Conservation (phyloP, 2,797 vertebrate species). For the Cynodonichthys magdalenae region DNA sequence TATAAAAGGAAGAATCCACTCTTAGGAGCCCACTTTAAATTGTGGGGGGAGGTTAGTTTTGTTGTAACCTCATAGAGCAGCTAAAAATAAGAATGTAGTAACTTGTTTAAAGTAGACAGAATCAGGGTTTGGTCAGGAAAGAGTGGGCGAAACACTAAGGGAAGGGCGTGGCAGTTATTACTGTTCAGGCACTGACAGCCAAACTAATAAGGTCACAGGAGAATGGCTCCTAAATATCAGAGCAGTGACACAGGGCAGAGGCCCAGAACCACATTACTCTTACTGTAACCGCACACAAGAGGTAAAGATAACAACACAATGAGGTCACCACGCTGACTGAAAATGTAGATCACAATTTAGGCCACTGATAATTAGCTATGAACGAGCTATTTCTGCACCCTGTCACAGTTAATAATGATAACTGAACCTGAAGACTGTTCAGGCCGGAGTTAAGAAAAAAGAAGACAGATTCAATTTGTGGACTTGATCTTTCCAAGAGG, state of each 20-base stretch:
- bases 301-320: slow-evolving; percentile 46
- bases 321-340: slow-evolving; percentile 47
- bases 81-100: slow-evolving; percentile 76
- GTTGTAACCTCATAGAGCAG: slow-evolving; percentile 70
- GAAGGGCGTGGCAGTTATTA: slow-evolving; percentile 62
- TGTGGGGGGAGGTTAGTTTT: slow-evolving; percentile 47
- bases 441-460: neutral
- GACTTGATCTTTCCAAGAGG: too few species aligned
- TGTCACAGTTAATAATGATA: slow-evolving; percentile 23
- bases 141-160: slow-evolving; percentile 56
- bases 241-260: slow-evolving; percentile 1
- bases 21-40: slow-evolving; percentile 21
- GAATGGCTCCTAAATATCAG: slow-evolving; percentile 72
- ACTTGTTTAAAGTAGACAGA: slow-evolving; percentile 71
- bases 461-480: neutral
- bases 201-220: slow-evolving; percentile 72
- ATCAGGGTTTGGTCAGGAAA: slow-evolving; percentile 74
- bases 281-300: slow-evolving; percentile 6
- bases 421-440: too few species aligned
- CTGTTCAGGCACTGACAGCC: slow-evolving; percentile 33
- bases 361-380: slow-evolving; percentile 72
- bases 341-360: slow-evolving; percentile 66
- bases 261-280: slow-evolving; percentile 26
- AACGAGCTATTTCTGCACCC: slow-evolving; percentile 57
- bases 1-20: slow-evolving; percentile 29